Evolutionary conservation across 2,797 vertebrate genomes (phyloP).

Genomic region (Anguilla megastoma): DNA sequence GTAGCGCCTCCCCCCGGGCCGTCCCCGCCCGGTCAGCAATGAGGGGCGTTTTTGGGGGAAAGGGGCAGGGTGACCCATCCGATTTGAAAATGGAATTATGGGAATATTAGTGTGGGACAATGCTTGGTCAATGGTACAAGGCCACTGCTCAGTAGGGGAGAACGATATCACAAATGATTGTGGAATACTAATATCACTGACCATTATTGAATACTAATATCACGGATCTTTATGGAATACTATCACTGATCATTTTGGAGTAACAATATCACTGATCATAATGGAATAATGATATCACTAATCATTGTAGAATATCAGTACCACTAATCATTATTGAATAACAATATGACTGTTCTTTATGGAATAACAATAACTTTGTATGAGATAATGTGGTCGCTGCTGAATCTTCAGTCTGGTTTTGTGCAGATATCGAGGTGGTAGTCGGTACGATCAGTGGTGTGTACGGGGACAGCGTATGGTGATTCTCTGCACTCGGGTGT

Average conservation of each 20-base stretch:
- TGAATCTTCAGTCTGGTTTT: background rate
- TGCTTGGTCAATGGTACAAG: background rate
- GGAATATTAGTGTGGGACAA: background rate
- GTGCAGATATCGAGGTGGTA: background rate
- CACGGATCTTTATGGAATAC: no score
- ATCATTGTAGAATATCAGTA: background rate
- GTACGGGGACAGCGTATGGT: background rate
- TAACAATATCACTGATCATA: background rate
- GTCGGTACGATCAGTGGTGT: background rate
- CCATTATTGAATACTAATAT: no score
- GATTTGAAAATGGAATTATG: background rate
- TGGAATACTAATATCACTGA: no score
- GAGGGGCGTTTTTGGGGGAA: background rate
- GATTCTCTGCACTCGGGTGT: background rate
- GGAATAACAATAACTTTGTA: background rate
- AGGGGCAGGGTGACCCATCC: background rate
- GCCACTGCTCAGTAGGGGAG: background rate
- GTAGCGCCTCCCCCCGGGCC: conserved; percentile 59
- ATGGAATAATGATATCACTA: background rate
- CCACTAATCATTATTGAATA: background rate
- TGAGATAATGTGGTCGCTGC: background rate
- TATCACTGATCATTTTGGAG: background rate
- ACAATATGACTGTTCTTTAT: background rate
- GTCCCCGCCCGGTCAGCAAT: background rate
- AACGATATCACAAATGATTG: no score